phyloP scores from a whole-genome alignment of 2,113 vertebrate species.

The Chloropsis cyanopogon region DNA sequence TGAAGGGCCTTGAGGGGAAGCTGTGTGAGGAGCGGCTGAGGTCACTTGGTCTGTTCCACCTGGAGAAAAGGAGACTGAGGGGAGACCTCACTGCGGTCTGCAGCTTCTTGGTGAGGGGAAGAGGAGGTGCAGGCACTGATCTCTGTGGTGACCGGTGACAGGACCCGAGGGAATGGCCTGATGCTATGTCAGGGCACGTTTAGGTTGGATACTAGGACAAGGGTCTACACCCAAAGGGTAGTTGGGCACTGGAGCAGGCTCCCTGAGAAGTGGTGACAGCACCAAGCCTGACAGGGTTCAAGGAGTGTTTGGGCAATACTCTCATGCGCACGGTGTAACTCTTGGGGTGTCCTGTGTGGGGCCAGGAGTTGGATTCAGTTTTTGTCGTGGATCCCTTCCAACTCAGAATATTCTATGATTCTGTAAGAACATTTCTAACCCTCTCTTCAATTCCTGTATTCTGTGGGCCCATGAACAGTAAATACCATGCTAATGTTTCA shows the following conservation, averaged over 20 bases:
- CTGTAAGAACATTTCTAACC: neutral
- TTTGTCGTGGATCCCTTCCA: neutral
- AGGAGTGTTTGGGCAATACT: no score
- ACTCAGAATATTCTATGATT: neutral
- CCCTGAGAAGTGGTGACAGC: neutral
- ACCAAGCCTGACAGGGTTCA: neutral
- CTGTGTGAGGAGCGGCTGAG: accelerated
- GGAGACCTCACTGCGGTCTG: neutral
- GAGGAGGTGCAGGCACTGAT: neutral
- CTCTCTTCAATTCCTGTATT: neutral
- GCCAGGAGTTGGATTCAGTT: neutral
- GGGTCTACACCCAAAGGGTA: neutral
- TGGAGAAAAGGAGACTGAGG: neutral
- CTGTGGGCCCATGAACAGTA: neutral
- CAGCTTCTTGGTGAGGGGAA: neutral
- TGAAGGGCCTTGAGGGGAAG: neutral
- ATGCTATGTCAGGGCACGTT: neutral
- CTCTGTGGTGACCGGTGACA: neutral
- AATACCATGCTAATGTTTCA: neutral
- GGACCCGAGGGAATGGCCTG: neutral
- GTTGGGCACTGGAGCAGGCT: neutral
- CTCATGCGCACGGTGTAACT: neutral
- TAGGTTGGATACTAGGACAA: neutral
- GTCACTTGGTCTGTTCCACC: neutral
- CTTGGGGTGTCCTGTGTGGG: no score